Evolutionary conservation across 2,113 vertebrate genomes (phyloP), one percentile per base, ranked within the genome.

Genomic region (Oreochromis tanganicae): DNA sequence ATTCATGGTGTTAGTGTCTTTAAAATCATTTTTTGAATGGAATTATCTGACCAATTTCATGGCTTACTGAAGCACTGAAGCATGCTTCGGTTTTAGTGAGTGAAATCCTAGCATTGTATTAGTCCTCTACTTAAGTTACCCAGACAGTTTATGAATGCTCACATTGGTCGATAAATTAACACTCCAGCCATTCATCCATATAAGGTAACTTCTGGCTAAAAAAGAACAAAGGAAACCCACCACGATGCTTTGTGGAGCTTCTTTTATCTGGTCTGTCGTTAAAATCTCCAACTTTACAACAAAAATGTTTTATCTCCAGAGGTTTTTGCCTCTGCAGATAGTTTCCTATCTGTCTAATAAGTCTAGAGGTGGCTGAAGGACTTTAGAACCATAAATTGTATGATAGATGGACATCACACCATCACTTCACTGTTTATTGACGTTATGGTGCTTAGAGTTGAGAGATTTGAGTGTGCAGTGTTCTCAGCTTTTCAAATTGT

Each of bases 141-240:
- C 32, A 36, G 32, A 63, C 59, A 66, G 34, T 66, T 38, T 66
- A 21, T 38, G 61, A 66, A 66, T 0, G 32, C 19, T 21, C 0
- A 0, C 10, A 0, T 38, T 66, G n/a, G 61, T 38, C 10, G 34
- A 12, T 0, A 66, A 66, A 5, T 0, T 21, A 38, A 66, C 34
- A 38, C 19, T 66, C 10, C 34, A 21, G 34, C 19, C 61, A 66
- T 66, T 66, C 4, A 1, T 66, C 32, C 34, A 66, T 21, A 66
- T 38, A 19, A 38, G 19, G 19, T 38, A 21, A 66, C 4, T 66
- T 66, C 61, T 66, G 4, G 34, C 19, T 66, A 66, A 21, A 36
- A 66, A 38, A 38, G 34, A 38, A 38, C 34, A 38, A n/a, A 38
- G 34, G 34, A 66, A 38, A 38, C 61, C 5, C 61, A 13, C 17